phyloP scores from a whole-genome alignment of 1,140 invertebrate species.

The Wasmannia auropunctata region DNA sequence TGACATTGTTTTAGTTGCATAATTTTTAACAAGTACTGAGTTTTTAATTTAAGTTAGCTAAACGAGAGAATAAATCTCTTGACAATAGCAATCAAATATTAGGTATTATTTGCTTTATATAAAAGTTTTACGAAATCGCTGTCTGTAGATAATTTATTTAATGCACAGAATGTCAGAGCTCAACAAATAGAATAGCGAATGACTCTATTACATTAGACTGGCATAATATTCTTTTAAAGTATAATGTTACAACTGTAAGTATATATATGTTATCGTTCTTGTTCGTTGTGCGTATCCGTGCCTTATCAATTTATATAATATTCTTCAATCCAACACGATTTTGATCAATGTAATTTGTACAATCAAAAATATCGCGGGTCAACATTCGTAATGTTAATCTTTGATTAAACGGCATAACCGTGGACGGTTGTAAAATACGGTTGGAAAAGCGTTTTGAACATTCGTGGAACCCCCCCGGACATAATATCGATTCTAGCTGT shows the following conservation, averaged over 20 bases:
- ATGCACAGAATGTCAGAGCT: not conserved
- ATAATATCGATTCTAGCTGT: slow-evolving; percentile 51
- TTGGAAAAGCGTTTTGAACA: slow-evolving; percentile 40
- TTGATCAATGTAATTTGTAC: not conserved
- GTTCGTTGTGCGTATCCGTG: not conserved
- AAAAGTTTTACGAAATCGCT: slow-evolving; percentile 1
- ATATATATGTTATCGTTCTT: not conserved
- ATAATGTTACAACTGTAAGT: not conserved
- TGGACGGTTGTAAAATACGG: slow-evolving; percentile 6
- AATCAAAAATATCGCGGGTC: not conserved
- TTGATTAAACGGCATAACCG: slow-evolving; percentile 17
- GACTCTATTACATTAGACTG: not conserved
- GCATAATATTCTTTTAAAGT: not conserved
- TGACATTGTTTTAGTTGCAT: not conserved
- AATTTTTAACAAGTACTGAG: not conserved
- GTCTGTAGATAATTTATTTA: not conserved
- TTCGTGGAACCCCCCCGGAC: slow-evolving; percentile 7
- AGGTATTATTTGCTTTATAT: not conserved
- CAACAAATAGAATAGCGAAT: slow-evolving; percentile 7
- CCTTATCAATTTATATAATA: not conserved
- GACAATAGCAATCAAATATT: slow-evolving; percentile 16
- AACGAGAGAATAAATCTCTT: not conserved
- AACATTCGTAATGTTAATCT: slow-evolving; percentile 16
- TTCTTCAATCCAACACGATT: not conserved
- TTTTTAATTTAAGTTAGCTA: slow-evolving; percentile 8